Base-by-base conservation (phyloP, 2,797 vertebrate genomes). In the Spizella passerina region DNA sequence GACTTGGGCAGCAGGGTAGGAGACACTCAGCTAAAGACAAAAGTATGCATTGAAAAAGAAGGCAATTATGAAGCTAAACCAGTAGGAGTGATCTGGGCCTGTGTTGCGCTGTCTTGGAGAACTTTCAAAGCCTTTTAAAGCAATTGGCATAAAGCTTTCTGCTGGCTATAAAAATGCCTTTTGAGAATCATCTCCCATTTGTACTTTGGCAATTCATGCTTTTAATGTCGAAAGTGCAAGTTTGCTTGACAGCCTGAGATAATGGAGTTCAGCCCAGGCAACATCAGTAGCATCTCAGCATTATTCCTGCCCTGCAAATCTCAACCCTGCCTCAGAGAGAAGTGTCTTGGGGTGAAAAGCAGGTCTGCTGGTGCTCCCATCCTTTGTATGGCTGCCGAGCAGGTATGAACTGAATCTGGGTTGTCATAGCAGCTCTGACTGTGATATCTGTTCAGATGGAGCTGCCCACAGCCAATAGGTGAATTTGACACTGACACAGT, bases 41-140 rank as follows among this genome's bases (percentile, higher is more conserved):
- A 96, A 94, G 71, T 87, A 87, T 64, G 26, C 55, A 26, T 17
- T 92, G 84, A 96, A 94, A 89, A 50, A 69, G 53, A 91, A 91
- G 50, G 82, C 63, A 95, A 81, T 94, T 85, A 73, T 30, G 47
- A 75, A 93, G 32, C 72, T 87, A 89, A 96, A 87, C 12, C 1
- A 2, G 86, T 80, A 81, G 43, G 50, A 94, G 39, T 71, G 85
- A 83, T 85, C 36, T 63, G 88, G 32, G 79, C 41, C 49, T 52
- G 13, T 39, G 82, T 87, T 76, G 65, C 7, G 43, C 61, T 76
- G 36, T 65, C 79, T 86, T 95, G 96, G 95, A 95, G 92, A 93
- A 91, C 23, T 91, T 92, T 97, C 95, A 96, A 92, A 86, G 55
- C 50, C 79, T 91, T 93, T 96, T 91, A 32, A 94, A 92, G 92